These are phyloP conservation scores for Coreius guichenoti DNA, from an alignment of 2,797 vertebrate genomes.

Conservation along the genomic window DNA sequence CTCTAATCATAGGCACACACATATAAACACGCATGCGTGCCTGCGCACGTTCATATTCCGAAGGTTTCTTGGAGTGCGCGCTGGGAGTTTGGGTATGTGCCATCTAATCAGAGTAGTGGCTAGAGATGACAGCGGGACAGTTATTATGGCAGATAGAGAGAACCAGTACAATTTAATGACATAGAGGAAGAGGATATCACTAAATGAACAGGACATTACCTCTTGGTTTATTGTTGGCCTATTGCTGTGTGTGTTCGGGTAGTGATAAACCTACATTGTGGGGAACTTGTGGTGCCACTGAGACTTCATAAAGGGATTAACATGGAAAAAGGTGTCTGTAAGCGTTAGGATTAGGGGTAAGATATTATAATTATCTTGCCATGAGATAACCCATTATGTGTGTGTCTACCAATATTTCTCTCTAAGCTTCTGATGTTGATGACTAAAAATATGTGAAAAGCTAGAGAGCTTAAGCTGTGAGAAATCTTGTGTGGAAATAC, in stretches of 20 bases:
- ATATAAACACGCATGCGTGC: conserved; percentile 36
- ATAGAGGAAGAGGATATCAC: not conserved
- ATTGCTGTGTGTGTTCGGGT: not conserved
- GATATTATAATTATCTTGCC: conserved; percentile 4
- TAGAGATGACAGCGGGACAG: conserved; percentile 58
- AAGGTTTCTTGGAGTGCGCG: conserved; percentile 63
- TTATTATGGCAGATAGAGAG: conserved; percentile 59
- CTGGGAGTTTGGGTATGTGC: conserved; percentile 64
- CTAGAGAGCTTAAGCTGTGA: conserved; percentile 22
- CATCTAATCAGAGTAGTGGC: conserved; percentile 68
- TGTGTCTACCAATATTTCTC: conserved; percentile 1
- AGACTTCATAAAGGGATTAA: not conserved
- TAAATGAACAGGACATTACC: not conserved
- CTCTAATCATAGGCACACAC: conserved; percentile 60
- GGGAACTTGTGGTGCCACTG: not conserved
- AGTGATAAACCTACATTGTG: not conserved
- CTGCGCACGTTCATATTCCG: conserved; percentile 42
- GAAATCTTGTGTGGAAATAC: not conserved
- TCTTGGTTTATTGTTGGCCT: not conserved
- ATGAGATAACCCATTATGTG: not conserved
- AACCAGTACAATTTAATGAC: conserved; percentile 2
- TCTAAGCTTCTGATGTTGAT: conserved; percentile 8
- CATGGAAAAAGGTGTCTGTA: not conserved
- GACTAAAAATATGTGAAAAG: not conserved
- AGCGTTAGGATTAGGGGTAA: not conserved